Conservation (phyloP, 2,888 invertebrate species). For the Rhodophaea formosa region DNA sequence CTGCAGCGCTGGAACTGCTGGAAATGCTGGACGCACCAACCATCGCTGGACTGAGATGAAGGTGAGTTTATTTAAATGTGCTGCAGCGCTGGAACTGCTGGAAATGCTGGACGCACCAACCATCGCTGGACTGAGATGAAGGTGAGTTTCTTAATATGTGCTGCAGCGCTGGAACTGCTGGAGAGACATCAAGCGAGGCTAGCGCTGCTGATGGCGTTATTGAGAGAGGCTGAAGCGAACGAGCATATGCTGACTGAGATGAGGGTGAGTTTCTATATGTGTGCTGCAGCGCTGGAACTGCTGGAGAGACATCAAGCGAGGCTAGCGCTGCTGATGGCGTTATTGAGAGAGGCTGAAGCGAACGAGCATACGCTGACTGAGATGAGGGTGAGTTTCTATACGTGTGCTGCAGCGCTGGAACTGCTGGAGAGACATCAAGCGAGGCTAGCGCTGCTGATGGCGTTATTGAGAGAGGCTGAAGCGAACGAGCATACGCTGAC, state of each 20-base stretch:
- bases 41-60: conserved; percentile 91
- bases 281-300: conserved; percentile 87
- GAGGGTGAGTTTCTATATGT: too few relatives aligned
- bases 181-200: conserved; percentile 79
- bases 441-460: too few relatives aligned
- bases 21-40: conserved; percentile 85
- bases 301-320: conserved; percentile 90
- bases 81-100: neutral
- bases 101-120: neutral
- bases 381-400: conserved; percentile 82
- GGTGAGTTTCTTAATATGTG: too few relatives aligned
- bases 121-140: too few relatives aligned
- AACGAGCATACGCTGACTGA: conserved; percentile 91
- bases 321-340: conserved; percentile 91
- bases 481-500: neutral
- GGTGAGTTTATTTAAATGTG: conserved; percentile 52
- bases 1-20: conserved; percentile 88
- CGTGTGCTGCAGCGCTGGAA: neutral
- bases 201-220: too few relatives aligned
- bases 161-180: conserved; percentile 86
- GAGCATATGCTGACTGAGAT: neutral
- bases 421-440: neutral
- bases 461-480: too few relatives aligned
- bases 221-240: too few relatives aligned
- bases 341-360: conserved; percentile 95